Conservation (phyloP, 2,888 invertebrate genomes). For the Stictocephala bisonia region DNA sequence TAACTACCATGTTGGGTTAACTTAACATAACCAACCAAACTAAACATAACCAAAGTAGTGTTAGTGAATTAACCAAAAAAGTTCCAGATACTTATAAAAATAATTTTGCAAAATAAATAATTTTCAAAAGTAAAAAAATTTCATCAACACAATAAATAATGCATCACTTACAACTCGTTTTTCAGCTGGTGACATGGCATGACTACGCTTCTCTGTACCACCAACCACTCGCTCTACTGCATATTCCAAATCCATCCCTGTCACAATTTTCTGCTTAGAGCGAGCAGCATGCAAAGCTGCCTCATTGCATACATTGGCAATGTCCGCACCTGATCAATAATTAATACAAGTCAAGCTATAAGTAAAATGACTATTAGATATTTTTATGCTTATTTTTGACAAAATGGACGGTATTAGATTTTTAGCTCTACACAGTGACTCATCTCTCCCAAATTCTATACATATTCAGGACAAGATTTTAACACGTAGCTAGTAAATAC, state of each 20-base stretch:
- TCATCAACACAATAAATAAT: too few relatives aligned
- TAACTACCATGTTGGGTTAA: too few relatives aligned
- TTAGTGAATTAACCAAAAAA: too few relatives aligned
- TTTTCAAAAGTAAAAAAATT: too few relatives aligned
- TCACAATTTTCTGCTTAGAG: slow-evolving; percentile 75
- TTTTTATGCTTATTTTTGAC: neutral
- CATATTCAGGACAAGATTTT: too few relatives aligned
- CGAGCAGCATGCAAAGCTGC: slow-evolving; percentile 96
- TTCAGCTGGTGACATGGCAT: slow-evolving; percentile 71
- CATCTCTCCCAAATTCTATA: neutral
- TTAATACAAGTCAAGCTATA: neutral
- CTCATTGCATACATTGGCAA: slow-evolving; percentile 98
- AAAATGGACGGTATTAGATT: neutral
- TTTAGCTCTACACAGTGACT: neutral
- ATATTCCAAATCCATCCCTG: slow-evolving; percentile 84
- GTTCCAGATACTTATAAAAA: too few relatives aligned
- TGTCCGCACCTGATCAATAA: slow-evolving; percentile 82
- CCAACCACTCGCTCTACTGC: slow-evolving; percentile 95
- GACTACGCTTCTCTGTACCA: slow-evolving; percentile 90
- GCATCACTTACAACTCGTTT: slow-evolving; percentile 67
- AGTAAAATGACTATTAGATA: too few relatives aligned
- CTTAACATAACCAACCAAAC: too few relatives aligned
- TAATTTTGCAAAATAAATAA: too few relatives aligned
- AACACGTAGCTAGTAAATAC: too few relatives aligned
- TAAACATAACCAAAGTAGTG: too few relatives aligned